phyloP scores from a whole-genome alignment of 2,888 invertebrate genomes.

The Eupithecia tripunctaria region DNA sequence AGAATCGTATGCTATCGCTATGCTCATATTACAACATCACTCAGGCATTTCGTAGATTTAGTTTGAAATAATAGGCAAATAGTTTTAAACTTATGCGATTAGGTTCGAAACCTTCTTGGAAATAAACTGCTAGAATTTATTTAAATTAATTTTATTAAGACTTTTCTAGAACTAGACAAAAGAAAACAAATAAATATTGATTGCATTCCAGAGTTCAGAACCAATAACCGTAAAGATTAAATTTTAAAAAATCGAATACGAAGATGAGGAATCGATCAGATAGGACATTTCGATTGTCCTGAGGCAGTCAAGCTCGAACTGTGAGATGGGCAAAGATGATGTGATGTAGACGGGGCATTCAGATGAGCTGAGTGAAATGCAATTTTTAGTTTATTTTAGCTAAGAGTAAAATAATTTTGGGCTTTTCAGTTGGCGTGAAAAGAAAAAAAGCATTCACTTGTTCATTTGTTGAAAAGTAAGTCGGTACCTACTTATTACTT shows the following conservation, averaged over 20 bases:
- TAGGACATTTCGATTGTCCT: constrained; percentile 63
- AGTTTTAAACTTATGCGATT: not conserved
- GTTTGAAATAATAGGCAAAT: not conserved
- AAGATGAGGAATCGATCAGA: constrained; percentile 34
- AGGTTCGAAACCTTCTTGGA: not conserved
- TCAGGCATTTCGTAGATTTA: constrained; percentile 2
- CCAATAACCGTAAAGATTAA: not conserved
- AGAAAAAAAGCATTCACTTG: too few relatives aligned
- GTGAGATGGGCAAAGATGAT: constrained; percentile 50
- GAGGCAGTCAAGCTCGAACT: constrained; percentile 54
- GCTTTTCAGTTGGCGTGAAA: too few relatives aligned
- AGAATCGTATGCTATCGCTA: constrained; percentile 19
- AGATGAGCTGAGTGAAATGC: not conserved
- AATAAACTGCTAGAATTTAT: not conserved
- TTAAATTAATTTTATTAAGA: too few relatives aligned
- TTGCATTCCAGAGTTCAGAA: not conserved
- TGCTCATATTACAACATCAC: constrained; percentile 30
- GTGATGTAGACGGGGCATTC: not conserved
- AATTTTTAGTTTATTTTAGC: not conserved
- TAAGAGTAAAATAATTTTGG: not conserved
- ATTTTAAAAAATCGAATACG: constrained; percentile 20
- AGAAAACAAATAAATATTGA: not conserved
- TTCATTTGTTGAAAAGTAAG: not conserved
- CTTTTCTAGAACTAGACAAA: not conserved
- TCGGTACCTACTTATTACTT: too few relatives aligned